These are phyloP conservation scores for Dryobates pubescens DNA, from an alignment of 2,797 vertebrate genomes.

Conservation along the genomic window DNA sequence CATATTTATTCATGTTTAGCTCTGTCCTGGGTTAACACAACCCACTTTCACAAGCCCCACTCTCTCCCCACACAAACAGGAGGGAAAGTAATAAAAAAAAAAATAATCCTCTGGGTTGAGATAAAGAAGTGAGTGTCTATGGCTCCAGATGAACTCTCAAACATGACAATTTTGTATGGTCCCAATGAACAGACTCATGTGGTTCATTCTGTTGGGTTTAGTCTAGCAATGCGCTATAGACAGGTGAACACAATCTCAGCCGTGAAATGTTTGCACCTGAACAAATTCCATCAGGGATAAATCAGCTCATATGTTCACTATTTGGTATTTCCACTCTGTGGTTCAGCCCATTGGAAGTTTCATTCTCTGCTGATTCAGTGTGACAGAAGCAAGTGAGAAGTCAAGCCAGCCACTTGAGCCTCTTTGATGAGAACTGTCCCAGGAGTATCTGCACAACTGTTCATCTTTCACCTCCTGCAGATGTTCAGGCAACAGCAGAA, in stretches of 20 bases:
- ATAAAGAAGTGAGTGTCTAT: conserved; percentile 6
- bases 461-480: not conserved
- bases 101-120: no score
- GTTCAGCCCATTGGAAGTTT: not conserved
- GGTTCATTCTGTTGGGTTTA: not conserved
- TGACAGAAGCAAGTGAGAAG: not conserved
- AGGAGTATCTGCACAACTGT: not conserved
- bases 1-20: no score
- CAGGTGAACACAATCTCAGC: not conserved
- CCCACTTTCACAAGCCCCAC: no score
- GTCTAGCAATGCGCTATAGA: not conserved
- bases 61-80: no score
- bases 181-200: not conserved
- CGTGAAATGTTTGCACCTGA: not conserved
- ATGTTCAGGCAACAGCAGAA: not conserved
- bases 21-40: no score
- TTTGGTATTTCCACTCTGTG: not conserved
- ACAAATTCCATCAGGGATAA: not conserved
- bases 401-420: not conserved
- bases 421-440: not conserved
- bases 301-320: not conserved
- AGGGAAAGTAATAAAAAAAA: no score
- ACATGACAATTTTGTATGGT: not conserved
- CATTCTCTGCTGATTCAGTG: not conserved
- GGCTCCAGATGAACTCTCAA: conserved; percentile 30